Conservation (phyloP, 2,797 vertebrate genomes). For the Ara ararauna region DNA sequence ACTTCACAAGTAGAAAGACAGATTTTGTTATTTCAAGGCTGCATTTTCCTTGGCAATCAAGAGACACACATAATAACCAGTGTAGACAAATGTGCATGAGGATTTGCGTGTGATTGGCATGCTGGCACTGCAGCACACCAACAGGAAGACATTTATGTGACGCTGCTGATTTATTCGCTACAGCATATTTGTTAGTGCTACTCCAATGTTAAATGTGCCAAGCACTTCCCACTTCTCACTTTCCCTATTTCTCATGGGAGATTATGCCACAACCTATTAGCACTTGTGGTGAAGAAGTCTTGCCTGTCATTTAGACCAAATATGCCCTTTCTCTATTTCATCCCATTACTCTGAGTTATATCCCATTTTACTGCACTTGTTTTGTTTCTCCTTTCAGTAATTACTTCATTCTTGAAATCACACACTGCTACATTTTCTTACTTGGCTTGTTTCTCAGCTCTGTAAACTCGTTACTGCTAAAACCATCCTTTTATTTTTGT, state of each 20-base stretch:
- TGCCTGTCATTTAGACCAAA: constrained; percentile 22
- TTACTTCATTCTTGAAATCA: neutral
- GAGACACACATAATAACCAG: neutral
- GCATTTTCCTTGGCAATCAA: neutral
- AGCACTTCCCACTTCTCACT: constrained; percentile 3
- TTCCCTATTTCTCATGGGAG: constrained; percentile 25
- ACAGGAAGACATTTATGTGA: fast-evolving
- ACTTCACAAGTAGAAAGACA: neutral
- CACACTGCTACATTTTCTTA: neutral
- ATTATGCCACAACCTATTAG: constrained; percentile 56
- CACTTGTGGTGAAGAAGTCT: neutral
- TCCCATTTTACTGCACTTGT: neutral
- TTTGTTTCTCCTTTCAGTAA: constrained; percentile 9
- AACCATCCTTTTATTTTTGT: neutral
- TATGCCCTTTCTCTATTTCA: constrained; percentile 44
- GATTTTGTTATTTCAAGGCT: neutral
- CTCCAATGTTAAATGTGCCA: neutral
- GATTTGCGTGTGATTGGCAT: fast-evolving
- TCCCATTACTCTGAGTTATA: constrained; percentile 17
- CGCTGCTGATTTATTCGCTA: neutral
- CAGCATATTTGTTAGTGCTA: neutral
- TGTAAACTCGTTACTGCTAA: neutral
- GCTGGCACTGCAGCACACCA: neutral
- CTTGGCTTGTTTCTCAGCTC: neutral
- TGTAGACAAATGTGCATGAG: fast-evolving